These are phyloP conservation scores for Mesopsocus fuscifrons DNA, from an alignment of 2,888 invertebrate species.

Conservation along the genomic window DNA sequence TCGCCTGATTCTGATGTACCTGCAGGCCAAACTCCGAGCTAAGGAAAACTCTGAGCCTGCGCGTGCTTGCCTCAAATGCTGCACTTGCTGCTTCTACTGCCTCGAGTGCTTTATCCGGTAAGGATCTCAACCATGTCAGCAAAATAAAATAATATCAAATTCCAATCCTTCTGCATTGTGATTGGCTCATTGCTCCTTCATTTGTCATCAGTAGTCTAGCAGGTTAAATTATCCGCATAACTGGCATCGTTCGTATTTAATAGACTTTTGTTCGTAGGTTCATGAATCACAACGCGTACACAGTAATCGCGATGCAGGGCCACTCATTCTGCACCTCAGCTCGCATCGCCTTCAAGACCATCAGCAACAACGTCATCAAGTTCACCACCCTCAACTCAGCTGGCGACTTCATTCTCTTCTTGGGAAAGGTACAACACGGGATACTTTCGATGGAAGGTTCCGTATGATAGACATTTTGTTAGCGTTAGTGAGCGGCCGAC, in stretches of 20 bases:
- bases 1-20: constrained; percentile 65
- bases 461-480: too few relatives aligned
- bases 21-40: constrained; percentile 56
- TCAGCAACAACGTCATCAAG: constrained; percentile 65
- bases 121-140: too few relatives aligned
- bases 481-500: too few relatives aligned
- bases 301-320: constrained; percentile 81
- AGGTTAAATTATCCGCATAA: too few relatives aligned
- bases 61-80: constrained; percentile 54
- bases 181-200: too few relatives aligned
- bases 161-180: too few relatives aligned
- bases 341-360: constrained; percentile 67
- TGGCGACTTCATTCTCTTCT: constrained; percentile 80
- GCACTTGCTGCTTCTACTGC: constrained; percentile 79
- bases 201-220: too few relatives aligned
- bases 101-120: constrained; percentile 82
- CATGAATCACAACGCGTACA: constrained; percentile 88
- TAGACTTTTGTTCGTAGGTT: too few relatives aligned
- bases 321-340: constrained; percentile 82
- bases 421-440: too few relatives aligned
- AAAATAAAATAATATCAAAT: too few relatives aligned
- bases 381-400: constrained; percentile 83
- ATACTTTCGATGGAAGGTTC: too few relatives aligned
- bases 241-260: too few relatives aligned
- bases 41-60: constrained; percentile 24